Base-by-base conservation (phyloP, 2,797 vertebrate genomes). In the Percopsis omiscomaycus region DNA sequence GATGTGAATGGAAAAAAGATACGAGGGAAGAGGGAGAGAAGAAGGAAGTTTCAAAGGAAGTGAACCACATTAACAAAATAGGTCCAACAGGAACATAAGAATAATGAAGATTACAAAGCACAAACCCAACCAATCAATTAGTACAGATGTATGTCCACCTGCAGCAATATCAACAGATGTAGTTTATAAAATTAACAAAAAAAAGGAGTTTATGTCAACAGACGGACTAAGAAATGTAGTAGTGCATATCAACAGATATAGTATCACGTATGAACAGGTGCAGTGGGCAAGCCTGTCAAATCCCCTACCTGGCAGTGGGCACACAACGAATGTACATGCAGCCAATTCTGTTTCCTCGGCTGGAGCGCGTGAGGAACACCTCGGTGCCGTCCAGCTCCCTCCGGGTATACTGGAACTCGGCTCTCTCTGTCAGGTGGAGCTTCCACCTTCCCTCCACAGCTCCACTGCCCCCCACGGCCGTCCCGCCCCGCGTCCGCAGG, bases 261-360 rank as follows among this genome's bases (percentile, higher is more conserved):
- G n/a, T 3, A 32, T 45, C n/a, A 5, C 28, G 22, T 54, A 27
- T 42, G 47, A 22, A 56, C 6, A 57, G 9, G 3, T 27, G 52
- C 27, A 52, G 37, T 42, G 37, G 9, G 37, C 37, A 42, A 48
- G 27, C 1, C 30, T 48, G 30, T 49, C 1, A 30, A 61, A 55
- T 0, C 84, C 63, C 93, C 93, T 87, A 98, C 96, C 96, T 97
- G 79, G 97, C 97, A 0, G 93, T 92, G 0, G 97, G 97, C 59
- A 93, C 95, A 14, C 96, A 98, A 72, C 96, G 95, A 78, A 98
- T 95, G 11, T 96, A 98, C 97, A 98, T 98, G 87, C 97, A 98
- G 67, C 95, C 93, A 10, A 98, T 84, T 10, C 93, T 88, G 89
- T 96, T 98, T 22, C 96, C 96, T 13, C 96, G 92, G 71, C 88